These are phyloP conservation scores for Podocnemis expansa DNA, from an alignment of 2,113 vertebrate genomes.

Conservation along the genomic window DNA sequence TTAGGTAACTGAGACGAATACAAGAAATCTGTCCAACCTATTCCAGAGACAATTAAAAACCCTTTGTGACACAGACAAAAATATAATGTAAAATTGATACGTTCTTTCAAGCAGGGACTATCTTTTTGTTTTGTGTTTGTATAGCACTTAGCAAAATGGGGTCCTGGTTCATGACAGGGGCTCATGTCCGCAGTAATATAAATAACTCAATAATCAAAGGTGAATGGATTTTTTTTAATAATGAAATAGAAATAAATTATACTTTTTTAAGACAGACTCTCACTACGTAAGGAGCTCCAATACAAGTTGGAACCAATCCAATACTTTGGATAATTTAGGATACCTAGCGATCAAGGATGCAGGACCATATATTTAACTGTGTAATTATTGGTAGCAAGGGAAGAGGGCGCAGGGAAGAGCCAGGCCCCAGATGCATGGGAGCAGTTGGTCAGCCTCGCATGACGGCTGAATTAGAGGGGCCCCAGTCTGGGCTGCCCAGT, in stretches of 20 bases:
- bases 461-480: too few species aligned
- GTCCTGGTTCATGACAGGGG: too few species aligned
- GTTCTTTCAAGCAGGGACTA: too few species aligned
- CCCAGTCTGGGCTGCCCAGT: too few species aligned
- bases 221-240: background rate
- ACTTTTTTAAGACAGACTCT: fast-evolving
- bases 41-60: background rate
- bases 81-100: fast-evolving
- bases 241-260: background rate
- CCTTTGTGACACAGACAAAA: background rate
- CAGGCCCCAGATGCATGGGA: too few species aligned
- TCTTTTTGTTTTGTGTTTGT: too few species aligned
- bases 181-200: too few species aligned
- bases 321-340: fast-evolving
- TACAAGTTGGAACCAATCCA: background rate
- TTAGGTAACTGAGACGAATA: background rate
- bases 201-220: background rate
- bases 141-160: too few species aligned
- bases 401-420: too few species aligned
- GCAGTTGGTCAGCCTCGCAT: too few species aligned
- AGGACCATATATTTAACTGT: background rate
- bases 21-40: background rate
- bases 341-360: background rate
- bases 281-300: background rate
- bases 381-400: background rate